A percentile compares a stretch with the other conserved stretches of the same genome.
phyloP scores from a whole-genome alignment of 2,797 vertebrate species.

The Valencia hispanica region DNA sequence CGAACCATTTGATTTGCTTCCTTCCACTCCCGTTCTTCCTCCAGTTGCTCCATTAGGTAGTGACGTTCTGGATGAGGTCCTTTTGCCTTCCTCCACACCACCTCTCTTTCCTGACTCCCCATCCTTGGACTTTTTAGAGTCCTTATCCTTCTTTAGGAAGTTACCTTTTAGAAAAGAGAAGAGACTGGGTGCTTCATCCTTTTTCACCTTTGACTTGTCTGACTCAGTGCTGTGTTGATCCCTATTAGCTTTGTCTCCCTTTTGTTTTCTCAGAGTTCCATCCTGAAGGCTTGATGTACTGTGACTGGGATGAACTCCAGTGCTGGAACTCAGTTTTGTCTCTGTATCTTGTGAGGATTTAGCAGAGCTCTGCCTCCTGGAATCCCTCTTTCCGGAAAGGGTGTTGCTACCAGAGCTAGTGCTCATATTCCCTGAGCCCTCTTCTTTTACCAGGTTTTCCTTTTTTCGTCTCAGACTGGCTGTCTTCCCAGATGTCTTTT shows the following conservation, averaged over 20 bases:
- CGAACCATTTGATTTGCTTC: conserved; percentile 43
- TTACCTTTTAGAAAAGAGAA: conserved; percentile 81
- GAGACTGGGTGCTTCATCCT: conserved; percentile 69
- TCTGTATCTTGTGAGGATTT: conserved; percentile 58
- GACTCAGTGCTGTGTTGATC: conserved; percentile 39
- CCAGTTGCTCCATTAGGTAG: conserved; percentile 75
- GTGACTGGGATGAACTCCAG: conserved; percentile 58
- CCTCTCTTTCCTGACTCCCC: conserved; percentile 48
- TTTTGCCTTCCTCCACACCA: conserved; percentile 48
- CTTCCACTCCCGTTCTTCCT: conserved; percentile 43
- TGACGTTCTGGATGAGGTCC: conserved; percentile 60
- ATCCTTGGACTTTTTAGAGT: conserved; percentile 67
- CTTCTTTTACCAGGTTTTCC: conserved; percentile 52
- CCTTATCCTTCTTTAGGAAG: conserved; percentile 83
- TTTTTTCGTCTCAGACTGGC: conserved; percentile 68
- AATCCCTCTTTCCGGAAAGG: conserved; percentile 77
- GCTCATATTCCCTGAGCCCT: conserved; percentile 41
- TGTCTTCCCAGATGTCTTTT: conserved; percentile 47
- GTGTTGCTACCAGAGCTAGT: conserved; percentile 65
- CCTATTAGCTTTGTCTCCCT: conserved; percentile 38
- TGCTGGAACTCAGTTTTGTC: conserved; percentile 46
- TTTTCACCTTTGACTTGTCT: conserved; percentile 59
- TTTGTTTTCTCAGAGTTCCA: conserved; percentile 58
- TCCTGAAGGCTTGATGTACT: conserved; percentile 64
- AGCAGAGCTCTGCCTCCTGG: conserved; percentile 66